Evolutionary conservation across 2,797 vertebrate species (phyloP), one percentile per base, ranked within the genome.

Genomic region (Bradypodion pumilum): DNA sequence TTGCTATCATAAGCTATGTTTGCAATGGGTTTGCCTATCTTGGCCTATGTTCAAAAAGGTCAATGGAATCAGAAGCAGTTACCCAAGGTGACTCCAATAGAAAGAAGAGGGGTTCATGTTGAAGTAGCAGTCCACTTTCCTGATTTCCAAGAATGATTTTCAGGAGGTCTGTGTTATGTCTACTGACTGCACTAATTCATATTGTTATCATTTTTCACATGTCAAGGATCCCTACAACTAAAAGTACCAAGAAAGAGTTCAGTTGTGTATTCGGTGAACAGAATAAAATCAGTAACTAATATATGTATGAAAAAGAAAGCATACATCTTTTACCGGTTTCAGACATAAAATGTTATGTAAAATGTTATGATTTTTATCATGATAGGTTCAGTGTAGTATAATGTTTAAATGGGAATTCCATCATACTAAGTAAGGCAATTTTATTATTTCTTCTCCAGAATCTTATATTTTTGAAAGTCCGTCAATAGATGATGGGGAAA

Each of bases 401-500:
- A 46, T 74, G 10, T 79, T 78, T 15, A 60, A 40, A 35, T 49
- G 44, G 65, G 44, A 74, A 37, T 74, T 23, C 25, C 52, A 2
- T n/a, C 46, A 66, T 87, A 82, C 19, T 16, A 87, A 86, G 77
- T 82, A 68, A 15, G 70, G 8, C 60, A 52, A 4, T 10, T 78
- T 56, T 56, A 25, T 88, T 76, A 4, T 74, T 78, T 44, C 37
- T 80, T 85, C 77, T 56, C 25, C 12, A 84, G 29, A 69, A 32
- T 84, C 70, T 46, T 44, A 15, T 29, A 74, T 81, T 85, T 88
- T 88, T 70, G 83, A 91, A 89, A 92, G 84, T 3, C 56, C 16
- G 56, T 66, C 49, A 74, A 35, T 74, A 82, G 87, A 91, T 44
- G 59, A 74, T 23, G 29, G 32, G 37, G 70, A 86, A 40, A 85